Percentiles rank a stretch among this genome's conserved stretches.
phyloP scores from a whole-genome alignment of 1,140 invertebrate species.

The Thaumatotibia leucotreta region DNA sequence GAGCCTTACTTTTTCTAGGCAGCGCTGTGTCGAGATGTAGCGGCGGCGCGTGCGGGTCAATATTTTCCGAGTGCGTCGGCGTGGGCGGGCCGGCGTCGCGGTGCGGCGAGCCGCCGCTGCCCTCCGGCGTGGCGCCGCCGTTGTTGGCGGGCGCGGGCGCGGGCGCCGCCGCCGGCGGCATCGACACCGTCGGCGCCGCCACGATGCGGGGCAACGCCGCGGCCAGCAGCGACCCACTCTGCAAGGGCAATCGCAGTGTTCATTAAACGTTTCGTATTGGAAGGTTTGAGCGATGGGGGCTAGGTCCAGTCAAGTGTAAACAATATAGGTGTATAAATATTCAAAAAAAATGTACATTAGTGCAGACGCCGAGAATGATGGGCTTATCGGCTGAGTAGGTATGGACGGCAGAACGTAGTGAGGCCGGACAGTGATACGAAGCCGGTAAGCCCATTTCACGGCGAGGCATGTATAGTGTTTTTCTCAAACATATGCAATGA shows the following conservation, averaged over 20 bases:
- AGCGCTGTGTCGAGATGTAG: slow-evolving; percentile 59
- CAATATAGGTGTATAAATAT: no score
- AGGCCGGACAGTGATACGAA: no score
- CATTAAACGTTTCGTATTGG: neutral
- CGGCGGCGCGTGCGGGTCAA: slow-evolving; percentile 61
- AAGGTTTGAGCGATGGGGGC: no score
- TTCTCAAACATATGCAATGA: no score
- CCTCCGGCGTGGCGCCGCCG: slow-evolving; percentile 23
- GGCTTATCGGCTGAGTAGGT: no score
- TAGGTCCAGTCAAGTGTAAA: no score
- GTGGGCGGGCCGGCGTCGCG: slow-evolving; percentile 76
- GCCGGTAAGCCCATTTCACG: no score
- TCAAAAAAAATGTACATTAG: neutral
- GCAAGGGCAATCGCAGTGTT: slow-evolving; percentile 6
- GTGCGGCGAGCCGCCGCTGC: slow-evolving; percentile 44
- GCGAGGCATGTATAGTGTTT: no score
- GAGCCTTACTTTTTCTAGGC: slow-evolving; percentile 70
- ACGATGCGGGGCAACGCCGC: slow-evolving; percentile 84
- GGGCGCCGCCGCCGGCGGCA: slow-evolving; percentile 33
- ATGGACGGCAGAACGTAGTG: no score
- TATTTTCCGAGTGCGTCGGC: slow-evolving; percentile 74
- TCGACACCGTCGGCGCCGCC: slow-evolving; percentile 72
- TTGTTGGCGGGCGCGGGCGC: slow-evolving; percentile 23
- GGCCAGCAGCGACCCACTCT: slow-evolving; percentile 74
- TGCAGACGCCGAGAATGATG: no score